Conservation (phyloP, 2,797 vertebrate genomes). For the Poeciliopsis gracilis region DNA sequence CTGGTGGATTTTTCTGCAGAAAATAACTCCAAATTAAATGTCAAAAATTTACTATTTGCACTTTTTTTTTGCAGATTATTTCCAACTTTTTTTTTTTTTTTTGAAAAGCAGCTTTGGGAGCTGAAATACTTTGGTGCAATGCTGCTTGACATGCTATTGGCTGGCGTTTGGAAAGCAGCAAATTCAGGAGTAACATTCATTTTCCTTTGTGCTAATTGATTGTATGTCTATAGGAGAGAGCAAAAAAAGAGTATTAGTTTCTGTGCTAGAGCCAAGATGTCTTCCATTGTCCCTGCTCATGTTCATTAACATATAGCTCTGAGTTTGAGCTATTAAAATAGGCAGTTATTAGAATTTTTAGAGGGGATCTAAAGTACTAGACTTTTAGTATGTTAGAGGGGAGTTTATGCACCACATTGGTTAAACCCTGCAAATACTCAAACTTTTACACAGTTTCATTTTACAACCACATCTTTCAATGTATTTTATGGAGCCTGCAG, state of each 20-base stretch:
- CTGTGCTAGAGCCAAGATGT: background rate
- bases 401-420: background rate
- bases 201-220: too few relatives aligned
- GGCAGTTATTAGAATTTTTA: background rate
- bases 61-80: too few relatives aligned
- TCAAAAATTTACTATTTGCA: too few relatives aligned
- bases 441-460: background rate
- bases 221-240: background rate
- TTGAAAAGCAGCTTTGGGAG: background rate
- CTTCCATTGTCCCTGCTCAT: background rate
- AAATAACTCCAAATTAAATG: too few relatives aligned
- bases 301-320: background rate
- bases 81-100: too few relatives aligned
- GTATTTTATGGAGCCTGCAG: background rate
- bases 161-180: too few relatives aligned
- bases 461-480: background rate
- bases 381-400: too few relatives aligned
- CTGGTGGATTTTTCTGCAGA: too few relatives aligned
- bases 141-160: too few relatives aligned
- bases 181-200: too few relatives aligned
- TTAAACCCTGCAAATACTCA: background rate
- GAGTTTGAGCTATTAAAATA: background rate
- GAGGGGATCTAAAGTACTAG: background rate
- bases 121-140: background rate
- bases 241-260: background rate